Evolutionary conservation across 2,113 vertebrate genomes (phyloP).

Genomic region (Rhinichthys klamathensis): DNA sequence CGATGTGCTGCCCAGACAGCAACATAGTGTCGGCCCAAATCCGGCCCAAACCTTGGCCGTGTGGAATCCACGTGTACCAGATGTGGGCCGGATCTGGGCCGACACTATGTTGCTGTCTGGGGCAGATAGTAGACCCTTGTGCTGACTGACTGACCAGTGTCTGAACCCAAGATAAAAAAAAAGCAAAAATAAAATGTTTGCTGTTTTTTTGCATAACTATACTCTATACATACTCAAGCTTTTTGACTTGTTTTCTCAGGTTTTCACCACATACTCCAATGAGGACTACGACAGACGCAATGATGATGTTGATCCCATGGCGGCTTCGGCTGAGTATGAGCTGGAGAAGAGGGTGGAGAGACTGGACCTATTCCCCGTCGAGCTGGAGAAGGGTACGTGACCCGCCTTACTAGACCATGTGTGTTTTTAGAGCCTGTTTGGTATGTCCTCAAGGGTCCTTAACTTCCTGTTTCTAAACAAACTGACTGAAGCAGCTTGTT

Average conservation of each 20-base stretch:
- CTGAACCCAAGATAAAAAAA: no score
- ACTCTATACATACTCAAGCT: conserved; percentile 35
- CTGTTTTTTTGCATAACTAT: not conserved
- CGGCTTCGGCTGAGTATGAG: conserved; percentile 93
- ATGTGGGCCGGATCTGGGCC: no score
- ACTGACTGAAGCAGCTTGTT: conserved; percentile 21
- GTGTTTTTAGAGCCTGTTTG: not conserved
- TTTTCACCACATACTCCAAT: conserved; percentile 95
- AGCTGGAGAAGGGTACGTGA: conserved; percentile 91
- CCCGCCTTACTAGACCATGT: not conserved
- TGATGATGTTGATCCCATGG: conserved; percentile 96
- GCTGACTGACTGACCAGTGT: no score
- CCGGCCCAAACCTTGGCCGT: no score
- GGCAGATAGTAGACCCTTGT: no score
- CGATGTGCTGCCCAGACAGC: no score
- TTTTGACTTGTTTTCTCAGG: conserved; percentile 71
- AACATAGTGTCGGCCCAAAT: no score
- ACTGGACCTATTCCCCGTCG: conserved; percentile 93
- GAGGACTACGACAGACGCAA: conserved; percentile 95
- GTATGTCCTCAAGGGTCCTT: not conserved
- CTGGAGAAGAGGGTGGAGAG: conserved; percentile 95
- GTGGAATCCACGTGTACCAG: no score
- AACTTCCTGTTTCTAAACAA: conserved; percentile 29
- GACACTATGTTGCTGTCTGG: no score
- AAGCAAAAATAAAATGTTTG: not conserved